These are phyloP conservation scores for Aspidiotus destructor DNA, from an alignment of 2,888 invertebrate species.

Conservation along the genomic window DNA sequence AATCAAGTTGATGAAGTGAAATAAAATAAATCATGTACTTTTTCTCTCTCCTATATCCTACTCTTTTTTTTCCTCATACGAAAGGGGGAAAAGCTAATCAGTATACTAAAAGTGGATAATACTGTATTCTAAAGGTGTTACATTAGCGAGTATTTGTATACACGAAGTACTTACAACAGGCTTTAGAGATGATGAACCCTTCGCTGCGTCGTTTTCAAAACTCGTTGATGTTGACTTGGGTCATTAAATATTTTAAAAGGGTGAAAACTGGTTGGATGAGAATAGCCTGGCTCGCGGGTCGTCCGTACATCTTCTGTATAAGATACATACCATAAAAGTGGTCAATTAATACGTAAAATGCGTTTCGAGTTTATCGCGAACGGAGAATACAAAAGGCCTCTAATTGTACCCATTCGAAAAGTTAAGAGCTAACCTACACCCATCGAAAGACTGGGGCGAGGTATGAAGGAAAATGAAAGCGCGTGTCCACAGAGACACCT, in stretches of 20 bases:
- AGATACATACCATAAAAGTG: neutral
- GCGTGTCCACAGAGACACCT: neutral
- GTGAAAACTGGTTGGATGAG: constrained; percentile 1
- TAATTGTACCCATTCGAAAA: neutral
- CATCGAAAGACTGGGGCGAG: neutral
- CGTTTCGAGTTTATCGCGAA: neutral
- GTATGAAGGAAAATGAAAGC: neutral
- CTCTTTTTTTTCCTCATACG: neutral
- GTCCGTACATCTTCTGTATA: neutral
- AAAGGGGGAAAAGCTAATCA: constrained; percentile 1
- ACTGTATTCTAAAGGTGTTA: neutral
- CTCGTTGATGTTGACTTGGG: too few relatives aligned
- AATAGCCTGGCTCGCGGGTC: neutral
- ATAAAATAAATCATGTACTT: too few relatives aligned
- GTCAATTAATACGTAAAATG: neutral
- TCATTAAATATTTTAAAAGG: neutral
- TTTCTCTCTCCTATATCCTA: too few relatives aligned
- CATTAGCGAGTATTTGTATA: neutral
- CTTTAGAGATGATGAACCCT: too few relatives aligned
- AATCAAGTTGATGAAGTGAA: too few relatives aligned
- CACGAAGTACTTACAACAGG: neutral
- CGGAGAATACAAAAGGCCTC: neutral
- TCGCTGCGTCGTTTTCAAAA: too few relatives aligned
- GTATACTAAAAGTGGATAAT: neutral
- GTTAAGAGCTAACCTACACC: neutral